Base-by-base conservation (phyloP, 2,797 vertebrate species). In the Yasuhikotakia modesta region DNA sequence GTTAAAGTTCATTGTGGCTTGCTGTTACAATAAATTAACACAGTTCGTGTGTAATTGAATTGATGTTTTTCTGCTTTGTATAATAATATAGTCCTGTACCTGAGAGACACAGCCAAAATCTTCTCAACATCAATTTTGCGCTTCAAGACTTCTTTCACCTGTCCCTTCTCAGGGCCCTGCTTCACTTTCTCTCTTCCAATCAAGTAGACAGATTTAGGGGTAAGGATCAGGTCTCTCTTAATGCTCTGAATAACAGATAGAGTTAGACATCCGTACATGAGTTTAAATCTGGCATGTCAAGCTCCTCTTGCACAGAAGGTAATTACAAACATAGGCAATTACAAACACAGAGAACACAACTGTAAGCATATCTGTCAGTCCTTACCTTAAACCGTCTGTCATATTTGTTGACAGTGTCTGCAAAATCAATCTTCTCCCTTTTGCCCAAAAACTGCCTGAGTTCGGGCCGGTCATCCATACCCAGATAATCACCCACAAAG, bases 401-500 rank as follows among this genome's bases (percentile, higher is more conserved):
- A 0, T 95, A 99, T 91, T 99, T 99, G 19, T 93, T 97, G 79
- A 99, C 95, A 0, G 93, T 97, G 87, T 99, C 97, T 0, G 97
- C 96, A 74, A 99, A 99, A 82, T 99, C 97, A 0, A 98, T 95
- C 92, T 99, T 99, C 83, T 99, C 98, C 64, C 97, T 93, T 82
- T 97, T 99, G 86, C 88, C 96, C 84, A 99, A 88, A 32, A 99
- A 99, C 91, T 98, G 96, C 0, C 97, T 94, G 0, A 98, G 94
- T 79, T 99, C 97, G 0, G 97, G 97, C 64, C 93, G 90, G 76
- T 98, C 96, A 0, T 98, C 97, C 96, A 98, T 96, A 19, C 98
- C 98, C 19, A 99, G 92, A 84, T 99, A 99, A 87, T 99, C 98
- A 0, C 98, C 97, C 1, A 99, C 93, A 79, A 99, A 99, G 89